Conservation (phyloP, 2,797 vertebrate genomes). For the Pelodytes ibericus region DNA sequence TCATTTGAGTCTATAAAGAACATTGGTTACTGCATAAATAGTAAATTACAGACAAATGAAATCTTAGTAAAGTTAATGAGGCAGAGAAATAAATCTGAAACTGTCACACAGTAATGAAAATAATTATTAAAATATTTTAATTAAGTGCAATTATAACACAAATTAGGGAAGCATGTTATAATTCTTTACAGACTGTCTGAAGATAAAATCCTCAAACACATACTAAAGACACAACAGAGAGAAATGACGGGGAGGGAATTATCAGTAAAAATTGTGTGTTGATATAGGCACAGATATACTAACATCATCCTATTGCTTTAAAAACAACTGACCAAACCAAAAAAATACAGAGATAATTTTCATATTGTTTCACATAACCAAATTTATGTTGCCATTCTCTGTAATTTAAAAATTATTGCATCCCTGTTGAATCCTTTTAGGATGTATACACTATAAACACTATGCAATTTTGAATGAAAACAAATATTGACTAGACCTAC, state of each 20-base stretch:
- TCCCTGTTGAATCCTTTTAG: too few relatives aligned
- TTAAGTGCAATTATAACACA: slow-evolving; percentile 8
- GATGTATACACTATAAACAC: too few relatives aligned
- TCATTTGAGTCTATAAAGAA: background rate
- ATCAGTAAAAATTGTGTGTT: background rate
- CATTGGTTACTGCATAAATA: background rate
- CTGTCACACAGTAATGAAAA: slow-evolving; percentile 1
- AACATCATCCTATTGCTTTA: too few relatives aligned
- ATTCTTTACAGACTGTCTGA: background rate
- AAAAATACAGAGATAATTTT: too few relatives aligned
- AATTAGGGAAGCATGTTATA: slow-evolving; percentile 6
- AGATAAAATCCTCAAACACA: background rate
- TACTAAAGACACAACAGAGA: background rate
- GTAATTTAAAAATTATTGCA: too few relatives aligned
- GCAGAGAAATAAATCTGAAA: slow-evolving; percentile 5
- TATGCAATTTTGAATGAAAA: background rate
- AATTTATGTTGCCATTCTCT: too few relatives aligned
- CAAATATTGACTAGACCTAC: background rate
- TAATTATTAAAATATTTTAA: slow-evolving; percentile 11
- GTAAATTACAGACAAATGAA: background rate
- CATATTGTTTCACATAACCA: too few relatives aligned
- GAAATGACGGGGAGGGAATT: background rate
- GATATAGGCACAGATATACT: too few relatives aligned
- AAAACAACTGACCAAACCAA: too few relatives aligned
- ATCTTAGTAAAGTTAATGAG: slow-evolving; percentile 5